Evolutionary conservation across 1,140 invertebrate genomes (phyloP).

Genomic region (Batillaria attramentaria): DNA sequence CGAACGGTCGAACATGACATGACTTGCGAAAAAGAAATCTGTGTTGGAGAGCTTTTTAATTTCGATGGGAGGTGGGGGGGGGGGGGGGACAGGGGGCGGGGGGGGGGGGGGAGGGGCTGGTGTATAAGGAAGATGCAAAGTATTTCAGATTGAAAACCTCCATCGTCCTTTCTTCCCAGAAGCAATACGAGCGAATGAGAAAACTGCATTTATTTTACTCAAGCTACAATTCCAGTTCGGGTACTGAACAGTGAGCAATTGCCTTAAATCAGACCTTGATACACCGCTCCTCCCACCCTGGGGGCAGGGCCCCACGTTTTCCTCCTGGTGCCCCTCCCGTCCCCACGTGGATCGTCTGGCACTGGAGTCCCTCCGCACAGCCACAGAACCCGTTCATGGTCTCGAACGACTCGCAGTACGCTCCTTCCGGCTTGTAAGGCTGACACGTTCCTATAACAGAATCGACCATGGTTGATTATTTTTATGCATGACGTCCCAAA

Average conservation of each 20-base stretch:
- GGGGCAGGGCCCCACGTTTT: constrained; percentile 5
- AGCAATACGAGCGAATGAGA: too few species aligned
- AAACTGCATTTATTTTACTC: not conserved
- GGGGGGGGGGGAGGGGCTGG: not conserved
- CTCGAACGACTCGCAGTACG: constrained; percentile 12
- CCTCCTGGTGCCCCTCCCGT: not conserved
- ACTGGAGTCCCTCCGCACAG: constrained; percentile 16
- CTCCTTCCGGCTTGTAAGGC: not conserved
- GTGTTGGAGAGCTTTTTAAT: too few species aligned
- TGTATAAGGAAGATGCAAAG: too few species aligned
- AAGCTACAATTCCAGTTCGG: not conserved
- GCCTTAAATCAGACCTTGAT: too few species aligned
- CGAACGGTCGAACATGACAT: not conserved
- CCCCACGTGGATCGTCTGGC: not conserved
- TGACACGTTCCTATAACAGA: constrained; percentile 29
- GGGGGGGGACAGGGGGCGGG: not conserved
- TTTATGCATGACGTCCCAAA: too few species aligned
- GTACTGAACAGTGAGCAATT: too few species aligned
- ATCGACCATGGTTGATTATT: too few species aligned
- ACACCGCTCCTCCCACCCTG: constrained; percentile 4
- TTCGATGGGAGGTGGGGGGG: not conserved
- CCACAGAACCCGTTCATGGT: constrained; percentile 23
- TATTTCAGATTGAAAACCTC: too few species aligned
- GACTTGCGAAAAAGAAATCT: not conserved
- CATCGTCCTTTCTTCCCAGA: too few species aligned